A percentile compares a stretch with the other conserved stretches of the same genome.
Conservation (phyloP, 1,140 invertebrate genomes). For the Pararge aegeria region DNA sequence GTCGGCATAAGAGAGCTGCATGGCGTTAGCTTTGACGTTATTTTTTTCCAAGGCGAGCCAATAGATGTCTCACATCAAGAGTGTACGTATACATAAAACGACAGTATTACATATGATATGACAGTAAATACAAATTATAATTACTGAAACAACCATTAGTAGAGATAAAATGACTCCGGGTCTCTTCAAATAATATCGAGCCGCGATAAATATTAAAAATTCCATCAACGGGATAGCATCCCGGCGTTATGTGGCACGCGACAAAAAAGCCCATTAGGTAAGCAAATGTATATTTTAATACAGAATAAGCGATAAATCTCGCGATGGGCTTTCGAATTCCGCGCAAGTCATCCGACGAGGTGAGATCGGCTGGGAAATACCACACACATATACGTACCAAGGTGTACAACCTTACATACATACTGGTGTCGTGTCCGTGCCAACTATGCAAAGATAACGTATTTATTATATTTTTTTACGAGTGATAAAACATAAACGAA, state of each 20-base stretch:
- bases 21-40: too few species aligned
- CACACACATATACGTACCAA: conserved; percentile 51
- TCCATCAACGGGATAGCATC: conserved; percentile 51
- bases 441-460: conserved; percentile 39
- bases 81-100: too few species aligned
- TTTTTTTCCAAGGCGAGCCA: too few species aligned
- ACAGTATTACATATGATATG: too few species aligned
- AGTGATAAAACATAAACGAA: conserved; percentile 5
- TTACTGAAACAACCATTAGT: conserved; percentile 11
- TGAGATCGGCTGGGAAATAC: conserved; percentile 77
- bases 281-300: conserved; percentile 76
- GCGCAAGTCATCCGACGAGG: conserved; percentile 73
- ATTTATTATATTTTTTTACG: conserved; percentile 13
- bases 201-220: conserved; percentile 36
- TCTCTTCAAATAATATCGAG: neutral
- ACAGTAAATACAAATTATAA: too few species aligned
- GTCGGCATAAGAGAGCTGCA: too few species aligned
- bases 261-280: conserved; percentile 74
- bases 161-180: neutral
- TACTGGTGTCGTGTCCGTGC: conserved; percentile 50
- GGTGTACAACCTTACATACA: conserved; percentile 51
- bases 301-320: conserved; percentile 77
- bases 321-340: conserved; percentile 78
- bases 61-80: too few species aligned
- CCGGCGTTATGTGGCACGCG: conserved; percentile 60